phyloP scores from a whole-genome alignment of 2,797 vertebrate genomes.

The Perodicticus potto region DNA sequence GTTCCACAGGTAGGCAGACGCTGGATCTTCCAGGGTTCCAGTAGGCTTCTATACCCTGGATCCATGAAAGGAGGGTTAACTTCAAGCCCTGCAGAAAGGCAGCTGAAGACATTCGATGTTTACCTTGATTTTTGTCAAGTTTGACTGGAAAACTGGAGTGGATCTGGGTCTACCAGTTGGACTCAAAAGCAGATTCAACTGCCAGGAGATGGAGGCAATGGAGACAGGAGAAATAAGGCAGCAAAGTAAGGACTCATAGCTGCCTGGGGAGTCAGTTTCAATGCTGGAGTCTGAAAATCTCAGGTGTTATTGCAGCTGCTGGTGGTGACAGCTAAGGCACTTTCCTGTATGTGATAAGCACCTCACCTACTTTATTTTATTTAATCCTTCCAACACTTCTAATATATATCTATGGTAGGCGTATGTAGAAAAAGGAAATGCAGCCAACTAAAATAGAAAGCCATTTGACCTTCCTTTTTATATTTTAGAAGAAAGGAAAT shows the following conservation, averaged over 20 bases:
- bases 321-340: background rate
- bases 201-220: background rate
- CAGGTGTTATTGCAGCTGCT: background rate
- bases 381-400: background rate
- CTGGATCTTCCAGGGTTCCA: no score
- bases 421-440: background rate
- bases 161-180: background rate
- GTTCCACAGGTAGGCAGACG: background rate
- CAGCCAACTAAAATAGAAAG: background rate
- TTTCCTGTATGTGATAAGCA: background rate
- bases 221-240: background rate
- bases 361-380: background rate
- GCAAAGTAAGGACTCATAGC: background rate
- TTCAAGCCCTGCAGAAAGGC: background rate
- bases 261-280: background rate
- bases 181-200: background rate
- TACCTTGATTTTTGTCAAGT: slow-evolving; percentile 3
- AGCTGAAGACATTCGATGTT: background rate
- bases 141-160: background rate
- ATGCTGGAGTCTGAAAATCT: background rate
- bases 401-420: background rate
- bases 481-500: slow-evolving; percentile 26
- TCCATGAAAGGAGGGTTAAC: background rate
- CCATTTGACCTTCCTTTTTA: background rate
- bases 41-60: background rate